phyloP scores from a whole-genome alignment of 2,797 vertebrate genomes.

The Helarctos malayanus region DNA sequence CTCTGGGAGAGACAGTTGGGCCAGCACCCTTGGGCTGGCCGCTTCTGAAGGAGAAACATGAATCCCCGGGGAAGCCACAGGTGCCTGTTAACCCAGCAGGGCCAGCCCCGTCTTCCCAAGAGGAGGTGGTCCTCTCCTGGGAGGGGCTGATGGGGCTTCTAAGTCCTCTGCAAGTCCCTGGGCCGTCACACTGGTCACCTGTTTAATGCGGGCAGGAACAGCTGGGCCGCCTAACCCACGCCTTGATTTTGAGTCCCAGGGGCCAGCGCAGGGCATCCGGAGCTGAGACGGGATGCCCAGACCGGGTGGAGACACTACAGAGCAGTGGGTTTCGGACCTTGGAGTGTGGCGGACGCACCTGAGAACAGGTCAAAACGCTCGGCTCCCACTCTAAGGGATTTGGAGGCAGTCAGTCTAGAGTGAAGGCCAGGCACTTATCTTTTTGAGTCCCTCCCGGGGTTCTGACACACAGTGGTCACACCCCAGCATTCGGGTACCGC shows the following conservation, averaged over 20 bases:
- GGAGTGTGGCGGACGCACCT: not conserved
- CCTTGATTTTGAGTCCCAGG: not conserved
- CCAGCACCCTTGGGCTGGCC: not conserved
- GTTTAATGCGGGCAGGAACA: not conserved
- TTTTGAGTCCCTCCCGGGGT: not conserved
- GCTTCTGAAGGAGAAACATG: not conserved
- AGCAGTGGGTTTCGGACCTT: not conserved
- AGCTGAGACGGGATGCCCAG: not conserved
- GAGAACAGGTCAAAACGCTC: not conserved
- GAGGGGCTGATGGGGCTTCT: no score
- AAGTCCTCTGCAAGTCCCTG: no score
- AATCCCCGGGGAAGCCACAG: no score
- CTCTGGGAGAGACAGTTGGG: not conserved
- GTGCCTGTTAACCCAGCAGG: no score
- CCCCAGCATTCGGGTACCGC: not conserved
- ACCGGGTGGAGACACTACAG: not conserved
- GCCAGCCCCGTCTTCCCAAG: no score
- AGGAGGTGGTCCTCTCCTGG: no score
- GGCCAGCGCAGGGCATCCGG: no score
- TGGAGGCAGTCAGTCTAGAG: not conserved
- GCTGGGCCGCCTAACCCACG: no score
- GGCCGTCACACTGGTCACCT: not conserved
- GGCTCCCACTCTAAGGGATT: not conserved
- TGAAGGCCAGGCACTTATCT: not conserved
- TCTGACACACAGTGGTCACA: not conserved